These are phyloP conservation scores for silkworm (Bombyx mori) DNA, from an alignment of 1,140 invertebrate genomes.

Conservation along the genomic window DNA sequence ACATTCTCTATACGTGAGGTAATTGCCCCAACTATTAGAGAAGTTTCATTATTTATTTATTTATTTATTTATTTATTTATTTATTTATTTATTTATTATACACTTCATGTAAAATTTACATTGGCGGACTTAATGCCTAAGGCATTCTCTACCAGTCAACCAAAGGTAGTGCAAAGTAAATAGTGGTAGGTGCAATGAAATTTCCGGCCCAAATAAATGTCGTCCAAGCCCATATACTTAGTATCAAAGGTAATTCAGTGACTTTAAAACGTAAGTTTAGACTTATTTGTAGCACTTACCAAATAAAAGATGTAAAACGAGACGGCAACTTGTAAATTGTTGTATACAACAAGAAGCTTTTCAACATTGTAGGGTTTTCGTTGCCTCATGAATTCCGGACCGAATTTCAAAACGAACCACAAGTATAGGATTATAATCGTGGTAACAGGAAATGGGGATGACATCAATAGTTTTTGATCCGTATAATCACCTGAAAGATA, in stretches of 20 bases:
- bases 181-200: too few species aligned
- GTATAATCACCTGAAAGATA: constrained; percentile 49
- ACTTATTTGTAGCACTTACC: constrained; percentile 7
- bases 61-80: neutral
- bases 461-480: constrained; percentile 83
- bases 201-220: too few species aligned
- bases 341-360: constrained; percentile 62
- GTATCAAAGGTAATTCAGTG: too few species aligned
- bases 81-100: neutral
- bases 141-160: too few species aligned
- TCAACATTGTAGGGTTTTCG: constrained; percentile 72
- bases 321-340: constrained; percentile 15
- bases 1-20: too few species aligned
- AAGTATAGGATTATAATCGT: constrained; percentile 75
- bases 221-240: too few species aligned
- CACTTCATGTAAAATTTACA: too few species aligned
- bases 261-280: too few species aligned
- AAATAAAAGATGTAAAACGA: constrained; percentile 6
- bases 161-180: too few species aligned
- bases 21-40: too few species aligned
- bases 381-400: constrained; percentile 79
- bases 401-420: constrained; percentile 77
- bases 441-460: constrained; percentile 77
- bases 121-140: too few species aligned
- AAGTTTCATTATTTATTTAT: too few species aligned